These are phyloP conservation scores for Pyralis farinalis DNA, from an alignment of 2,888 invertebrate species.

Conservation along the genomic window DNA sequence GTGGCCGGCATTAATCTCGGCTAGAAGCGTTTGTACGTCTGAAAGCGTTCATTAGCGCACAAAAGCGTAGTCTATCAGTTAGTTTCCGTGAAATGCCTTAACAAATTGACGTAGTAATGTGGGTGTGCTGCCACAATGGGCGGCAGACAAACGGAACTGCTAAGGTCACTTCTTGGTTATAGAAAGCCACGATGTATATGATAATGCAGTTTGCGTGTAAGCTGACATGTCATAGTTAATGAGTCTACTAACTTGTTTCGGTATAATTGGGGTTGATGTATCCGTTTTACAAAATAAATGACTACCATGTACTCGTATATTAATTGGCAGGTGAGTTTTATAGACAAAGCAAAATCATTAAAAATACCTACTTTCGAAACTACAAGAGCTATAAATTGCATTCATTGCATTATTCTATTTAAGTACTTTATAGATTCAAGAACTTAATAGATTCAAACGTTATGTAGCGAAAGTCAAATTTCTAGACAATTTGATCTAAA, in stretches of 20 bases:
- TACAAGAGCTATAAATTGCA: too few relatives aligned
- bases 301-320: too few relatives aligned
- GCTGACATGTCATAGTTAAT: background rate
- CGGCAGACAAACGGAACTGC: background rate
- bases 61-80: conserved; percentile 67
- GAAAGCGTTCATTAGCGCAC: conserved; percentile 72
- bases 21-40: conserved; percentile 57
- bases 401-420: too few relatives aligned
- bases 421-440: too few relatives aligned
- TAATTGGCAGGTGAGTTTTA: too few relatives aligned
- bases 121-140: conserved; percentile 7
- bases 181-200: background rate
- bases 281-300: too few relatives aligned
- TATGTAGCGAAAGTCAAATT: too few relatives aligned
- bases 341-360: too few relatives aligned
- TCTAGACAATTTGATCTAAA: too few relatives aligned
- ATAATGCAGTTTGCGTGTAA: background rate
- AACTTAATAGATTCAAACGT: too few relatives aligned
- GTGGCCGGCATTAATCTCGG: conserved; percentile 59
- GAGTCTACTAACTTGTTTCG: background rate
- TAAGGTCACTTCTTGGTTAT: background rate
- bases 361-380: too few relatives aligned
- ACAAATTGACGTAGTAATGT: conserved; percentile 62
- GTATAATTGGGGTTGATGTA: background rate
- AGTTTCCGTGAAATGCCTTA: conserved; percentile 60